A percentile compares a stretch with the other conserved stretches of the same genome.
phyloP scores from a whole-genome alignment of 2,113 vertebrate genomes.

The Rhynchomys soricoides region DNA sequence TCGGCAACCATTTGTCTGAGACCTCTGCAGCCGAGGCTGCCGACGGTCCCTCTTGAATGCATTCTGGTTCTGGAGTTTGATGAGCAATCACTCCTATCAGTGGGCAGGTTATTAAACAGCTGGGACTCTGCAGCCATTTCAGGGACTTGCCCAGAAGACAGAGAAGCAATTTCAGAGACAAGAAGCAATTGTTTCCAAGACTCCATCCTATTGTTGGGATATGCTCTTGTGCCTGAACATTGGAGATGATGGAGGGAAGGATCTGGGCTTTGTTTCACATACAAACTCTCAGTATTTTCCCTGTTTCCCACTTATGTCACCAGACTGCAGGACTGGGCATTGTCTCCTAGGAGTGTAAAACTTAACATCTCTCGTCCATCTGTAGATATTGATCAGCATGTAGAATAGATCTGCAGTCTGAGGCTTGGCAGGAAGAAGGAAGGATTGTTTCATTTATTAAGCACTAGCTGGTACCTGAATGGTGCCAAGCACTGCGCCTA shows the following conservation, averaged over 20 bases:
- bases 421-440: background rate
- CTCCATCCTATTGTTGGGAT: background rate
- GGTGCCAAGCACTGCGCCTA: background rate
- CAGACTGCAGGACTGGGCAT: background rate
- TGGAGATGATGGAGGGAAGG: background rate
- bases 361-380: background rate
- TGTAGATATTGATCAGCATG: background rate
- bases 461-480: background rate
- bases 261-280: background rate
- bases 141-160: conserved; percentile 55
- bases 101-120: conserved; percentile 75
- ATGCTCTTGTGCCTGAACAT: background rate
- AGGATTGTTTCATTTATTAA: background rate
- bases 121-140: conserved; percentile 54
- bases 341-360: background rate
- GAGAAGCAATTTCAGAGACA: conserved; percentile 72
- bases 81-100: conserved; percentile 59
- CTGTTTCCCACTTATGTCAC: background rate
- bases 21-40: background rate
- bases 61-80: conserved; percentile 47
- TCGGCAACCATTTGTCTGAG: conserved; percentile 52
- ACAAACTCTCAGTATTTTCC: background rate
- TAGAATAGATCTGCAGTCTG: background rate
- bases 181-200: conserved; percentile 68
- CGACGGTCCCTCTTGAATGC: background rate